Base-by-base conservation (phyloP, 2,113 vertebrate genomes). In the Mustela lutreola region DNA sequence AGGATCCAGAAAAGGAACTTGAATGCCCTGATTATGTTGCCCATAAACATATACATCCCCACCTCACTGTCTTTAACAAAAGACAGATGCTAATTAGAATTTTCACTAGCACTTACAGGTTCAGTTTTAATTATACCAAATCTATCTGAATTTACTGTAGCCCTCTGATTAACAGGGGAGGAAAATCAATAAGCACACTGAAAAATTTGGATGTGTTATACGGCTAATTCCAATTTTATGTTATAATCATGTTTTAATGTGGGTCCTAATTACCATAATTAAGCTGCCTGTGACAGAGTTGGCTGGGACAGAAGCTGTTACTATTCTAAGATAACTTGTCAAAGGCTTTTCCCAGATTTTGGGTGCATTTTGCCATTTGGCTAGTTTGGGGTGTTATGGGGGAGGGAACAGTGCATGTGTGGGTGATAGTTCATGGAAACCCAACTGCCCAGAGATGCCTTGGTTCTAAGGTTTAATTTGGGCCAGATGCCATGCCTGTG, bases 221-320 rank as follows among this genome's bases (percentile, higher is more conserved):
- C 28, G 33, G 98, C 94, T 98, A 98, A 98, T 99, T 99, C 98
- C 97, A 97, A 98, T 98, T 99, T 98, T 98, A 98, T 98, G 92
- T 99, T 98, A 98, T 98, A 98, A 98, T 98, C 98, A 98, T 94
- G 98, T 98, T 98, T 98, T 98, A 98, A 98, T 98, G 97, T 97
- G 97, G 98, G 96, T 98, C 97, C 98, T 99, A 98, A 99, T 98
- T 98, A 98, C 98, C 98, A 98, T 98, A 98, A 99, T 98, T 98
- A 98, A 98, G 98, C 98, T 98, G 97, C 98, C 97, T 96, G 97
- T 97, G 98, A 97, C 92, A 97, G 97, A 53, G 22, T 94, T 91
- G 97, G 97, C 96, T 97, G 39, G 97, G 83, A 98, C 98, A 98
- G 97, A 98, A 98, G 92, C 97, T 89, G 78, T 88, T 92, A 70